These are phyloP conservation scores for Lepilemur septentrionalis DNA, from an alignment of 2,797 vertebrate species.

Conservation along the genomic window DNA sequence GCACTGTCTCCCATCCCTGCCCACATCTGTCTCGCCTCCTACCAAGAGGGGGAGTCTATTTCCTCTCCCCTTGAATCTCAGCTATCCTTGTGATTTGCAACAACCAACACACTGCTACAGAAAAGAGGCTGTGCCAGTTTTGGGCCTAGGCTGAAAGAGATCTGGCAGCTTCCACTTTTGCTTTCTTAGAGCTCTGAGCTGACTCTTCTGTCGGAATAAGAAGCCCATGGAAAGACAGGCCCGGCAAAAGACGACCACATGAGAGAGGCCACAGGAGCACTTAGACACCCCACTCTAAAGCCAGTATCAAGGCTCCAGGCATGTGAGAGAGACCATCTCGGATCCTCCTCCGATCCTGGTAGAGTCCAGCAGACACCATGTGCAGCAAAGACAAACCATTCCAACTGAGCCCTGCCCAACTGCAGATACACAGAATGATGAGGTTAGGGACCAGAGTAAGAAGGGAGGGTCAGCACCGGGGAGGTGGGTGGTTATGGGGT, in stretches of 20 bases:
- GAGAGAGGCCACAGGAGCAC: not conserved
- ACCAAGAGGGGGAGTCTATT: not conserved
- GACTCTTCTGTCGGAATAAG: not conserved
- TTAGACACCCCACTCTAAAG: not conserved
- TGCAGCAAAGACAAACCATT: not conserved
- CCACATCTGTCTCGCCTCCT: not conserved
- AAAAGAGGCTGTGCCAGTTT: not conserved
- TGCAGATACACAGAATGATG: not conserved
- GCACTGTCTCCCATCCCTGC: not conserved
- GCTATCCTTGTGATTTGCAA: not conserved
- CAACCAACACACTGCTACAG: not conserved
- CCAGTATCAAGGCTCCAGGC: not conserved
- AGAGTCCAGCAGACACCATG: not conserved
- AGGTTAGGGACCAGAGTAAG: not conserved
- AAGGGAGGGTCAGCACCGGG: not conserved
- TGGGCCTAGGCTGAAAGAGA: not conserved
- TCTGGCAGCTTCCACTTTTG: not conserved
- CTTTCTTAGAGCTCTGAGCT: not conserved
- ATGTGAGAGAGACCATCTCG: not conserved
- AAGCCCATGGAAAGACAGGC: not conserved
- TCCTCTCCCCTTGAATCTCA: not conserved
- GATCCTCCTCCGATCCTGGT: not conserved
- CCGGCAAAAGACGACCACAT: not conserved
- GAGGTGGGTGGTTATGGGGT: not conserved
- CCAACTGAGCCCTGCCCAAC: not conserved